Evolutionary conservation across 2,113 vertebrate genomes (phyloP).

Genomic region (Sphyrna mokarran): DNA sequence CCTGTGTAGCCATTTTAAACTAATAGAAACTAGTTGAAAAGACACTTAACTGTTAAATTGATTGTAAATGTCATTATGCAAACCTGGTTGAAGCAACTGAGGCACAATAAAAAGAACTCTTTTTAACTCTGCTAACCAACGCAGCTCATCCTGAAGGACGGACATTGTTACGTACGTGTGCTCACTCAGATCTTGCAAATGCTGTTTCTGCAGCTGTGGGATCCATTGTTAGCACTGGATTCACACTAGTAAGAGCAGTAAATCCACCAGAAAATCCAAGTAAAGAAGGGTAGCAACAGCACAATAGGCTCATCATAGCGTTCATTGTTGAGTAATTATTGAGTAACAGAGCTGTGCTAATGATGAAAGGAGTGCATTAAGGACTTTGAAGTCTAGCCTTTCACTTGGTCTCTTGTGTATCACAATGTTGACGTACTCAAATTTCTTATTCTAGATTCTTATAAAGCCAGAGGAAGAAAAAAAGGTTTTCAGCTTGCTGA

Average conservation of each 20-base stretch:
- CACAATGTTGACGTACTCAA: too few relatives aligned
- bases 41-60: neutral
- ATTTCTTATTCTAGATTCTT: too few relatives aligned
- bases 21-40: neutral
- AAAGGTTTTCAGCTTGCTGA: too few relatives aligned
- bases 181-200: neutral
- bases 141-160: neutral
- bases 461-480: too few relatives aligned
- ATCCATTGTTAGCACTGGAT: neutral
- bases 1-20: too few relatives aligned
- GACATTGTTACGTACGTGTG: neutral
- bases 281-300: neutral
- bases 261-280: neutral
- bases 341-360: too few relatives aligned
- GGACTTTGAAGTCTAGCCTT: too few relatives aligned
- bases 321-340: neutral
- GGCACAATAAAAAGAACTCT: neutral
- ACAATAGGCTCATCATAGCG: neutral
- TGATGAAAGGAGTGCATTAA: too few relatives aligned
- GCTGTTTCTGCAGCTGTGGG: neutral
- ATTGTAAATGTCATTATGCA: neutral
- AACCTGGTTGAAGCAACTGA: neutral
- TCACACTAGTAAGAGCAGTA: neutral
- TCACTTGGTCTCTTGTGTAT: too few relatives aligned
- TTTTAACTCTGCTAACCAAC: neutral